Evolutionary conservation across 2,113 vertebrate species (phyloP).

Genomic region (Pelecanus crispus): DNA sequence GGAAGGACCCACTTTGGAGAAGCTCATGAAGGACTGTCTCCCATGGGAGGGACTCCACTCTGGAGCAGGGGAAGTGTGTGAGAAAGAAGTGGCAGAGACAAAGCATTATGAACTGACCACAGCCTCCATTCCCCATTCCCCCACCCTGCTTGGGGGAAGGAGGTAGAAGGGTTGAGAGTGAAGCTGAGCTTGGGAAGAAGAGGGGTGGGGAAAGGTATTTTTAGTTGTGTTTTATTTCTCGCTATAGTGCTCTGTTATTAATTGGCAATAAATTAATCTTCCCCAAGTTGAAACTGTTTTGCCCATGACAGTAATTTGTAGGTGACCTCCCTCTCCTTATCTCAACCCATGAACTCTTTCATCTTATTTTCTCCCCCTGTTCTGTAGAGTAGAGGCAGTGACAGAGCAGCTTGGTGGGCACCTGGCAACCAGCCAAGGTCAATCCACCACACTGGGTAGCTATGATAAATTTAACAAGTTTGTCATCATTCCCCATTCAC

Average conservation of each 20-base stretch:
- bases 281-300: neutral
- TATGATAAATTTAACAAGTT: neutral
- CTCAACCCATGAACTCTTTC: neutral
- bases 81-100: too few relatives aligned
- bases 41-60: too few relatives aligned
- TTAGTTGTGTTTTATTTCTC: neutral
- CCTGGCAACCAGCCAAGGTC: rapidly evolving
- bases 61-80: too few relatives aligned
- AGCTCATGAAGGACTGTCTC: too few relatives aligned
- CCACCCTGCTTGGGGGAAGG: neutral
- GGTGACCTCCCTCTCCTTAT: neutral
- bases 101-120: too few relatives aligned
- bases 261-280: neutral
- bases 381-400: neutral
- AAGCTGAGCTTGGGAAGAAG: neutral
- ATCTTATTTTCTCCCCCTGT: neutral
- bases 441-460: too few relatives aligned
- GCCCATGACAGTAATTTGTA: neutral
- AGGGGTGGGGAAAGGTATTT: neutral
- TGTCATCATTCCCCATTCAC: neutral
- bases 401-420: neutral
- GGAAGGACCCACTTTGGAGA: too few relatives aligned
- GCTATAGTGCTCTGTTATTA: neutral
- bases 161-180: neutral
- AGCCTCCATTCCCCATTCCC: too few relatives aligned